Percentiles rank a stretch among this genome's conserved stretches.
phyloP scores from a whole-genome alignment of 1,140 invertebrate genomes.

The Melanaphis sacchari region DNA sequence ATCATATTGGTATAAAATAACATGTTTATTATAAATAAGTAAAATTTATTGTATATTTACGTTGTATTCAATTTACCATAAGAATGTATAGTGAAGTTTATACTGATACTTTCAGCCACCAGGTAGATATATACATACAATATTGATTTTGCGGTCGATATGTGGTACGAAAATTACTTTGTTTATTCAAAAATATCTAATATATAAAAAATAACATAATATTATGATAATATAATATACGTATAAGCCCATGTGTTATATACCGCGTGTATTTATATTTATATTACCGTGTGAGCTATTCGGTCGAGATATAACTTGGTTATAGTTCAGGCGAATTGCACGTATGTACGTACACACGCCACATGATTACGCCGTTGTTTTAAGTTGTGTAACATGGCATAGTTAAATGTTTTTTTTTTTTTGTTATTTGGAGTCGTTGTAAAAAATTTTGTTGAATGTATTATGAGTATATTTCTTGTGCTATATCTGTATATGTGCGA shows the following conservation, averaged over 20 bases:
- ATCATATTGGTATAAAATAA: background rate
- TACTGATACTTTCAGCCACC: background rate
- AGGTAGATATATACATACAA: background rate
- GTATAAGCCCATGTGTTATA: background rate
- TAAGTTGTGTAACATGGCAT: background rate
- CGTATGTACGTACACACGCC: background rate
- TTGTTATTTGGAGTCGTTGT: background rate
- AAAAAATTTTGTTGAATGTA: background rate
- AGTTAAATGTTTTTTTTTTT: slow-evolving; percentile 2
- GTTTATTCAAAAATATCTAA: background rate
- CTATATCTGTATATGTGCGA: background rate
- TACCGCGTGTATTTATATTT: background rate
- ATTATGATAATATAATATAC: background rate
- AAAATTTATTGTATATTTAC: background rate
- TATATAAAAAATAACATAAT: background rate
- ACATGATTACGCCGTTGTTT: no score
- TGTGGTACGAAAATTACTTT: background rate
- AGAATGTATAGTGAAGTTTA: background rate
- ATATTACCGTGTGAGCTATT: slow-evolving; percentile 1
- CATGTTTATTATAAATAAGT: background rate
- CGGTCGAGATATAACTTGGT: background rate
- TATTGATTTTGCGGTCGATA: background rate
- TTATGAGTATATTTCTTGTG: background rate
- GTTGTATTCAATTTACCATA: background rate
- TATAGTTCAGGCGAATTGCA: background rate